phyloP scores from a whole-genome alignment of 2,888 invertebrate species.

The Mythimna ferrago region DNA sequence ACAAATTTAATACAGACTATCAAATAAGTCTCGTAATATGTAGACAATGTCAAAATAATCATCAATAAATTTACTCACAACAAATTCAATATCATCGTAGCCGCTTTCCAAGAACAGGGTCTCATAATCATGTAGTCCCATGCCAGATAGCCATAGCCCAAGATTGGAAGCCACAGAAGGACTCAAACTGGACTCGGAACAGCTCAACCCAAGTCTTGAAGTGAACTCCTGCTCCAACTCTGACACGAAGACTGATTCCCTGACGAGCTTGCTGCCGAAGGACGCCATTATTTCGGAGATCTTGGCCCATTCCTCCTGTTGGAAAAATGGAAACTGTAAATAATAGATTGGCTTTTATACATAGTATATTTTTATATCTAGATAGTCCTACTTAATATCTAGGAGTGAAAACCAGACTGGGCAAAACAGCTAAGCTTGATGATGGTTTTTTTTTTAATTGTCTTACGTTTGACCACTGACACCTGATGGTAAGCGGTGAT shows the following conservation, averaged over 20 bases:
- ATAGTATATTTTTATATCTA: no score
- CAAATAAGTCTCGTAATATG: not conserved
- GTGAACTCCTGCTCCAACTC: constrained; percentile 95
- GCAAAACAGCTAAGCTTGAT: not conserved
- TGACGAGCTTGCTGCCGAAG: constrained; percentile 95
- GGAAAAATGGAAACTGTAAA: constrained; percentile 53
- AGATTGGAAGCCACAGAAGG: constrained; percentile 92
- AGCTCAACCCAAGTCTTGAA: constrained; percentile 92
- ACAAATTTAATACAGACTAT: not conserved
- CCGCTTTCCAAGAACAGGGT: constrained; percentile 96
- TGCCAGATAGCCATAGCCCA: constrained; percentile 94
- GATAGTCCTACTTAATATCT: not conserved
- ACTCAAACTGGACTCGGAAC: constrained; percentile 91
- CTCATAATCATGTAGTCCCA: constrained; percentile 96
- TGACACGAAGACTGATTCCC: constrained; percentile 94
- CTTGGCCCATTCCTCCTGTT: constrained; percentile 98
- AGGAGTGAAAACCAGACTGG: not conserved
- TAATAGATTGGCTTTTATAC: constrained; percentile 25
- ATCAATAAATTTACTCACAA: constrained; percentile 92
- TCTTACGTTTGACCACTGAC: no score
- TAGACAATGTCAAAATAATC: not conserved
- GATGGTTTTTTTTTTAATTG: not conserved
- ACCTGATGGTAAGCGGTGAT: no score
- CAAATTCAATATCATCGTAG: constrained; percentile 97
- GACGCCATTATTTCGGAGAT: constrained; percentile 99